These are phyloP conservation scores for Catocala nupta DNA, from an alignment of 2,888 invertebrate species.

Conservation along the genomic window DNA sequence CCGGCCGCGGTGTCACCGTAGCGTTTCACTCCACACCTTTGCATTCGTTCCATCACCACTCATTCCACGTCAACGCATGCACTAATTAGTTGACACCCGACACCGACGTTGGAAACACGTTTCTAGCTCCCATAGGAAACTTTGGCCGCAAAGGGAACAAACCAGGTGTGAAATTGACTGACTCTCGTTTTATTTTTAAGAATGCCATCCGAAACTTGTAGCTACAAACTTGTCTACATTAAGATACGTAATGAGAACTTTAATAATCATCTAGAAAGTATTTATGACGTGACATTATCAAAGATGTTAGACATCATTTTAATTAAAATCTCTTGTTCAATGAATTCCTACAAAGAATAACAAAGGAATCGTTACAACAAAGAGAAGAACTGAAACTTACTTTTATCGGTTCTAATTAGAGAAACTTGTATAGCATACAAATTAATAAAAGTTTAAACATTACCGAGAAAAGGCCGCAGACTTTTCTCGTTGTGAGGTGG, in stretches of 20 bases:
- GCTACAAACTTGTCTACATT: no score
- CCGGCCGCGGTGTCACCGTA: constrained; percentile 33
- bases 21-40: constrained; percentile 72
- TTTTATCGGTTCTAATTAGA: constrained; percentile 46
- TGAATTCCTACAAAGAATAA: constrained; percentile 24
- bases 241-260: background rate
- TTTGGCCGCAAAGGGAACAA: constrained; percentile 59
- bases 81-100: constrained; percentile 82
- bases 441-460: constrained; percentile 50
- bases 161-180: constrained; percentile 78
- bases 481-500: constrained; percentile 22
- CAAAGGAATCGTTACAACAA: constrained; percentile 27
- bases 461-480: constrained; percentile 37
- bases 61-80: constrained; percentile 82
- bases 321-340: constrained; percentile 5
- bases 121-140: constrained; percentile 76
- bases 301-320: no score
- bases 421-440: constrained; percentile 46
- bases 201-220: constrained; percentile 10
- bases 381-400: constrained; percentile 28
- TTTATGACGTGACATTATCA: no score
- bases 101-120: constrained; percentile 60
- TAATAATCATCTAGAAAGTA: background rate
- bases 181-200: constrained; percentile 59
- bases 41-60: constrained; percentile 67